Conservation (phyloP, 64 coral and sea anemone species). For the Pocillopora damicornis region DNA sequence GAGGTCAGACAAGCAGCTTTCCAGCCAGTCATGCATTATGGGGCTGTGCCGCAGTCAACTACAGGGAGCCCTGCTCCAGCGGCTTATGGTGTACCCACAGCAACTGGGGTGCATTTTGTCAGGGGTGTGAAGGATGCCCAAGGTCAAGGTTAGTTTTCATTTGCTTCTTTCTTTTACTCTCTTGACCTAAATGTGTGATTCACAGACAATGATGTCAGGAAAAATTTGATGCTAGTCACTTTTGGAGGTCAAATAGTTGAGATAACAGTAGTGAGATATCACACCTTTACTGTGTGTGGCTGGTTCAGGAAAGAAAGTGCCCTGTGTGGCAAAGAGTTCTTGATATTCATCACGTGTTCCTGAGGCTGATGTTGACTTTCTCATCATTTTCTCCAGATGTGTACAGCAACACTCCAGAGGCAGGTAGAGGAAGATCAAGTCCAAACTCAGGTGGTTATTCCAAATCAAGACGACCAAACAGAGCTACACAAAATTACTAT, state of each 20-base stretch:
- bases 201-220: too few relatives aligned
- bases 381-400: constrained; percentile 12
- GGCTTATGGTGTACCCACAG: constrained; percentile 28
- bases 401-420: background rate
- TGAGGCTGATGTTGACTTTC: too few relatives aligned
- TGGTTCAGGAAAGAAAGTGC: too few relatives aligned
- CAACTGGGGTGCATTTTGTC: constrained; percentile 29
- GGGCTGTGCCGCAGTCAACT: constrained; percentile 37
- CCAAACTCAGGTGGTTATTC: constrained; percentile 36
- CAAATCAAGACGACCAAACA: constrained; percentile 39
- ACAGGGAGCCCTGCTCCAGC: constrained; percentile 14
- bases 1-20: constrained; percentile 19
- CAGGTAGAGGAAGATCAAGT: constrained; percentile 29
- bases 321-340: too few relatives aligned
- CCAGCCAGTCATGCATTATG: constrained; percentile 50
- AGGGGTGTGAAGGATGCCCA: constrained; percentile 50
- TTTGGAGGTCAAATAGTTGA: too few relatives aligned
- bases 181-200: too few relatives aligned
- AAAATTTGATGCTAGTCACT: too few relatives aligned
- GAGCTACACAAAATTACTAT: constrained; percentile 49
- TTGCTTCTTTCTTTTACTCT: background rate
- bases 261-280: too few relatives aligned
- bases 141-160: constrained; percentile 42
- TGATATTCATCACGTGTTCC: too few relatives aligned
- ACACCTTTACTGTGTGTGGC: too few relatives aligned